These are phyloP conservation scores for Phasia obesa DNA, from an alignment of 2,888 invertebrate genomes.

Conservation along the genomic window DNA sequence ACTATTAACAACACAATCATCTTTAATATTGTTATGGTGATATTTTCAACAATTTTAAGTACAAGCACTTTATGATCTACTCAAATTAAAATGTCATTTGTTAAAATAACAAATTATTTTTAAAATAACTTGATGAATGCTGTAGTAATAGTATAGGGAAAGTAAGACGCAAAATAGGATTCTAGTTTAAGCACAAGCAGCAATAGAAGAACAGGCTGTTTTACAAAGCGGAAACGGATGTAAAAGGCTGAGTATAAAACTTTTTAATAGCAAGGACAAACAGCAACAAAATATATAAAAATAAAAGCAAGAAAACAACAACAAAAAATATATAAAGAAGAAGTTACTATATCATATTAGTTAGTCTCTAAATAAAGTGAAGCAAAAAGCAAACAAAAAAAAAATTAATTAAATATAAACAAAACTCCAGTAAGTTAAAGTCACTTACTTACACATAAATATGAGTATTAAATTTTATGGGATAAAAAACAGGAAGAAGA, in stretches of 20 bases:
- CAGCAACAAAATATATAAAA: too few species aligned
- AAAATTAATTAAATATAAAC: conserved; percentile 5
- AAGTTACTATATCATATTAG: conserved; percentile 80
- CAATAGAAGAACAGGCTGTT: background rate
- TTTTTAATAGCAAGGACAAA: conserved; percentile 5
- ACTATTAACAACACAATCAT: conserved; percentile 39
- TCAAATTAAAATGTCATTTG: conserved; percentile 41
- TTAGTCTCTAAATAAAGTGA: conserved; percentile 73
- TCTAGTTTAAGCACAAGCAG: conserved; percentile 13
- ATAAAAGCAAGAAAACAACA: conserved; percentile 23
- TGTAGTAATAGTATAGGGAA: conserved; percentile 48
- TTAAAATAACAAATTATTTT: conserved; percentile 59
- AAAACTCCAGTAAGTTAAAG: conserved; percentile 52
- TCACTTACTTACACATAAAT: conserved; percentile 25
- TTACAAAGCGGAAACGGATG: conserved; percentile 42
- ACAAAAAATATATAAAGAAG: conserved; percentile 70
- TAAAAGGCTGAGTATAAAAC: conserved; percentile 34
- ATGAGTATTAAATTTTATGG: conserved; percentile 13
- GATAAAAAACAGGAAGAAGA: background rate
- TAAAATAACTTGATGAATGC: conserved; percentile 46
- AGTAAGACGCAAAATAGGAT: conserved; percentile 13
- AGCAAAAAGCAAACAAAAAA: conserved; percentile 18
- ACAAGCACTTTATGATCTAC: conserved; percentile 76
- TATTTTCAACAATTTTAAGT: conserved; percentile 73
- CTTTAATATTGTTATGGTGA: conserved; percentile 65